phyloP scores from a whole-genome alignment of 2,797 vertebrate species.

The Gymnocypris eckloni region DNA sequence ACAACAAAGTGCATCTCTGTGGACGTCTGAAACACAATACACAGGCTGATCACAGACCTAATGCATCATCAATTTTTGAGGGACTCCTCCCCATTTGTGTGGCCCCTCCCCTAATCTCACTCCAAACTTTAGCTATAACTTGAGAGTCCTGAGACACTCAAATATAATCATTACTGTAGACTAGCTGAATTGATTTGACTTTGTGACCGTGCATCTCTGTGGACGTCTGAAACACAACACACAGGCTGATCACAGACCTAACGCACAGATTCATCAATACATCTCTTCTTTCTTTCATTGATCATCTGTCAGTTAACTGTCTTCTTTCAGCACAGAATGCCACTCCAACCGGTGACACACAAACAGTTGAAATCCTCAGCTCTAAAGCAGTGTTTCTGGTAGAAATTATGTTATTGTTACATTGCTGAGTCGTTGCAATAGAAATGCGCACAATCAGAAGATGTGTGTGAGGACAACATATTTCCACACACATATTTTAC shows the following conservation, averaged over 20 bases:
- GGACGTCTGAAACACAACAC: background rate
- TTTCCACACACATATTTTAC: too few relatives aligned
- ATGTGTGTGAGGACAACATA: too few relatives aligned
- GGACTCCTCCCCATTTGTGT: too few relatives aligned
- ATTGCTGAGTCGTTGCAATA: background rate
- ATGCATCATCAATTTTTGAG: constrained; percentile 54
- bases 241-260: background rate
- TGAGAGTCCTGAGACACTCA: background rate
- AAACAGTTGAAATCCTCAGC: background rate
- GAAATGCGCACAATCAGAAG: too few relatives aligned
- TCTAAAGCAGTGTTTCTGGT: background rate
- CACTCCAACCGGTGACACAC: background rate
- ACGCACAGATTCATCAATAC: constrained; percentile 58
- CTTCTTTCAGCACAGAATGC: constrained; percentile 36
- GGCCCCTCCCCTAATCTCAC: too few relatives aligned
- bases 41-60: background rate
- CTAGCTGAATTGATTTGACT: background rate
- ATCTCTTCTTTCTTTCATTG: constrained; percentile 72
- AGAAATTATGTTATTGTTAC: background rate
- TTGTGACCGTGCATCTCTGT: background rate
- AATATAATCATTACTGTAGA: background rate
- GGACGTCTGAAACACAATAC: background rate
- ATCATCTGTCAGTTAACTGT: constrained; percentile 68
- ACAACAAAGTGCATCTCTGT: background rate
- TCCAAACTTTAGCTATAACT: too few relatives aligned